Evolutionary conservation across 2,888 invertebrate genomes (phyloP), one percentile per base, ranked within the genome.

Genomic region (Ellobium chinense): DNA sequence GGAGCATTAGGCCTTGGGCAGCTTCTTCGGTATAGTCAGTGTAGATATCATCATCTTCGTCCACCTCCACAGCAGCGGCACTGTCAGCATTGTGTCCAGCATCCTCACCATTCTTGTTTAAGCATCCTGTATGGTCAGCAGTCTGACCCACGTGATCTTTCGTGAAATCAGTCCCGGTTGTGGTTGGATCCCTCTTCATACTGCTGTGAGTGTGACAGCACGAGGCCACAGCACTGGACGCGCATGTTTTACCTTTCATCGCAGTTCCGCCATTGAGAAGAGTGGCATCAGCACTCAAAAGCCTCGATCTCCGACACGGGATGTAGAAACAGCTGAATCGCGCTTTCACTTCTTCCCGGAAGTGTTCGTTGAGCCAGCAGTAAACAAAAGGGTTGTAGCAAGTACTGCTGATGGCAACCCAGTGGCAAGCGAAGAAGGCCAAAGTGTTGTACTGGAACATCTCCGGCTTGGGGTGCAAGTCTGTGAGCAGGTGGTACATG

Each of bases 341-440:
- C 0, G 89, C 73, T 72, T 89, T 88, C 31, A 91, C 90, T 76
- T 90, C 90, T n/a, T 87, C 87, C 37, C 93, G 88, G 87, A 94
- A 94, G 80, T 91, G 89, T 78, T 93, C 93, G 84, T 94, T 94
- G 27, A 94, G 87, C 93, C 93, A 94, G 83, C 93, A 94, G 84
- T 94, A 94, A 24, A 94, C 93, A 84, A 93, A 93, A 0, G 94
- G 94, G 82, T 94, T 94, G 86, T 92, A 93, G 84, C 93, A 93
- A 2, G 93, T 93, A 82, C 93, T 93, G 81, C 92, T 93, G 89
- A 94, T 93, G 31, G 94, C 94, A n/a, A 93, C 87, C 92, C 93
- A 92, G 83, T 94, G 93, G 79, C 93, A 93, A 58, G 92, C 84
- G 36, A 94, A 91, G 85, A 93, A 93, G 2, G 90, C 90, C 1